Evolutionary conservation across 2,113 vertebrate genomes (phyloP).

Genomic region (Cisticola juncidis): DNA sequence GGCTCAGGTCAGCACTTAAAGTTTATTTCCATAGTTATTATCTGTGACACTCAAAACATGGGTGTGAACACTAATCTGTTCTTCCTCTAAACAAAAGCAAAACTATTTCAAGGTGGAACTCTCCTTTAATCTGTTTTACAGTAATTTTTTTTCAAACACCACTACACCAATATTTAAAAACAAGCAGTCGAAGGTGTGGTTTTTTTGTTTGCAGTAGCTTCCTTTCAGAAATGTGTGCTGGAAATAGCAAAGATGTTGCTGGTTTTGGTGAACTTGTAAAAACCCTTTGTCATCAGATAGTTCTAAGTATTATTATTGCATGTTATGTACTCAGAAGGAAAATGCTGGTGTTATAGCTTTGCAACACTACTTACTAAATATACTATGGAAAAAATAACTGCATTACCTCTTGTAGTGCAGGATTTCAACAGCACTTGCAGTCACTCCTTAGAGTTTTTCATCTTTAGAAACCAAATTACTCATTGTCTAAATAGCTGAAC

Average conservation of each 20-base stretch:
- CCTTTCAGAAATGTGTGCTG: not conserved
- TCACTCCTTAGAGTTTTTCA: conserved; percentile 65
- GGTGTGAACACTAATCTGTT: not conserved
- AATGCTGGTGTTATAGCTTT: conserved; percentile 37
- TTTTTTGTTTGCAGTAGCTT: not conserved
- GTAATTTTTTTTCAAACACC: not conserved
- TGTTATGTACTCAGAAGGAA: not conserved
- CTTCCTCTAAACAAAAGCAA: not conserved
- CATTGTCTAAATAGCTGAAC: conserved; percentile 72
- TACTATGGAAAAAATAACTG: conserved; percentile 52
- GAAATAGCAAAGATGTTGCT: not conserved
- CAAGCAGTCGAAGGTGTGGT: not conserved
- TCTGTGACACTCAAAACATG: not conserved
- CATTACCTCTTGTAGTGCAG: conserved; percentile 40
- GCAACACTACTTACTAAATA: conserved; percentile 40
- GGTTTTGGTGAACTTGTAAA: not conserved
- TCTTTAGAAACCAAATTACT: conserved; percentile 69
- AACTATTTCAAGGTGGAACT: not conserved
- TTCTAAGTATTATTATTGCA: not conserved
- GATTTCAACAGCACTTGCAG: conserved; percentile 60
- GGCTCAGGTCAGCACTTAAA: not conserved
- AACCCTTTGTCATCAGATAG: conserved; percentile 3
- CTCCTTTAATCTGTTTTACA: not conserved
- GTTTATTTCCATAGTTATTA: not conserved
- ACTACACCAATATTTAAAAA: not conserved